Conservation (phyloP, 2,888 invertebrate genomes). For the Camptogramma bilineatum region DNA sequence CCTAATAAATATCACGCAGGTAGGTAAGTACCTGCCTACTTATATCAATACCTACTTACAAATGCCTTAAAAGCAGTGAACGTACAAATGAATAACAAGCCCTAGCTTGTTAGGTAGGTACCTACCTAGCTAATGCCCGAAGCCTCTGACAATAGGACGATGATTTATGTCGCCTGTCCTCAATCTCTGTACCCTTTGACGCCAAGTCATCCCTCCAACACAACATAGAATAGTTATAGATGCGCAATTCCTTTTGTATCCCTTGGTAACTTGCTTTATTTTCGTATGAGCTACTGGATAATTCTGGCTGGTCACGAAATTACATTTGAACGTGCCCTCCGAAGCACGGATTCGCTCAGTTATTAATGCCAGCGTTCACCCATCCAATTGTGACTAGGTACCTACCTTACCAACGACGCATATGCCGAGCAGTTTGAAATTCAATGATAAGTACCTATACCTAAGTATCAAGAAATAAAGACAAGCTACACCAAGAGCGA, state of each 20-base stretch:
- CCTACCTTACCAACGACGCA: no score
- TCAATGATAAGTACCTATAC: no score
- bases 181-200: constrained; percentile 53
- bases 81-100: constrained; percentile 53
- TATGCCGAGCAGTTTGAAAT: no score
- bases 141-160: constrained; percentile 42
- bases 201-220: constrained; percentile 24
- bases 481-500: no score
- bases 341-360: no score
- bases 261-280: background rate
- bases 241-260: constrained; percentile 1
- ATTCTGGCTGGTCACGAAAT: no score
- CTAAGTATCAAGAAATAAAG: no score
- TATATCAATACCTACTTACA: background rate
- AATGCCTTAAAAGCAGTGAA: constrained; percentile 1
- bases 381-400: no score
- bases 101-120: constrained; percentile 40
- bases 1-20: no score
- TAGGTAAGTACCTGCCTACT: no score
- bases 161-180: constrained; percentile 59
- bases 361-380: no score
- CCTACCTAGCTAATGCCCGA: constrained; percentile 51
- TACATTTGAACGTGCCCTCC: no score
- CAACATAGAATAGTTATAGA: constrained; percentile 10
- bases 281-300: background rate